Base-by-base conservation (phyloP, 2,888 invertebrate genomes). In the Sphaerophoria rueppellii region DNA sequence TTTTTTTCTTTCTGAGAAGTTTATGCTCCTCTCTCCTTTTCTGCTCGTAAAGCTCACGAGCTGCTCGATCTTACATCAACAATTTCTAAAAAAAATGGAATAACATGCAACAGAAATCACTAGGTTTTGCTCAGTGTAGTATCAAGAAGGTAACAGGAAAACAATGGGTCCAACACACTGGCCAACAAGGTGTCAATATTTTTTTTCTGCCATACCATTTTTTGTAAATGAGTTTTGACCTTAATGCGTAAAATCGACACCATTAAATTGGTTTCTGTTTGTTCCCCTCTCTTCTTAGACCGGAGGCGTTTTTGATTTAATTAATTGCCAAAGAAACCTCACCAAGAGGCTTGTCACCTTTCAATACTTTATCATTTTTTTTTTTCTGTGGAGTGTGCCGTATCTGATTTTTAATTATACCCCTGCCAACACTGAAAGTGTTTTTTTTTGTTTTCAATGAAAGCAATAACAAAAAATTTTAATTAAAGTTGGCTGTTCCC, bases 261-360 rank as follows among this genome's bases (percentile, higher is more conserved):
- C 14, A 60, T 63, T 35, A 48, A 43, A 43, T 24, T 60, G 24
- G 14, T 50, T 50, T 48, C 48, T 63, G 3, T 55, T 35, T 40
- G 40, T 32, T 50, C 16, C 40, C 9, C 9, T 40, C 4, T 58
- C 4, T 48, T 5, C 5, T 7, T 5, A 43, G 60, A 61, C 43
- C 34, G 34, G 43, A 72, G 60, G 43, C 57, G 55, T 76, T 61
- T 77, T n/a, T 46, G 50, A 46, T 58, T 63, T 71, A 77, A 65
- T 79, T 83, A 75, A 75, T 79, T 78, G 70, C 65, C 48, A 74
- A 71, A 78, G 65, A 52, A 46, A 77, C 69, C 60, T 60, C 24
- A 71, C 71, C 79, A 71, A 73, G 70, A 48, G 57, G 60, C 74
- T 75, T 83, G 74, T 74, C 78, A 82, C 82, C 74, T 74, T 48